Evolutionary conservation across 2,113 vertebrate genomes (phyloP).

Genomic region (Meles meles): DNA sequence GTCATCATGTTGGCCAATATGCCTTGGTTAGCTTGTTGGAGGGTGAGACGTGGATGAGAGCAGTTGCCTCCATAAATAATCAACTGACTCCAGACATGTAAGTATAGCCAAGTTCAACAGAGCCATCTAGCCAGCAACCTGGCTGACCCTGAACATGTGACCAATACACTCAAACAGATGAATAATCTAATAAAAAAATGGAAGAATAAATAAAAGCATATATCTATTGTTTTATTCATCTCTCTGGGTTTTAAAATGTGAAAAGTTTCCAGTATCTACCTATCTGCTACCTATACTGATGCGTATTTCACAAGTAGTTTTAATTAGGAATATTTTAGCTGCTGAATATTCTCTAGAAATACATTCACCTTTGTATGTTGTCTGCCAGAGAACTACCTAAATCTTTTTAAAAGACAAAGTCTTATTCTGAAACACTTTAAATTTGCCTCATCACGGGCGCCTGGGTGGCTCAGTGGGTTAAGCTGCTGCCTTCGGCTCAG

Average conservation of each 20-base stretch:
- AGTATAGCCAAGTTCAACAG: not conserved
- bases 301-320: not conserved
- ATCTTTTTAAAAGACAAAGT: slow-evolving; percentile 16
- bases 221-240: not conserved
- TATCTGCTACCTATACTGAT: not conserved
- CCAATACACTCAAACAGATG: not conserved
- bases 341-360: not conserved
- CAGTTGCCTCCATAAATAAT: not conserved
- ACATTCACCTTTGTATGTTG: not conserved
- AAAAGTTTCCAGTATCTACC: not conserved
- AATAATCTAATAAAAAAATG: not conserved
- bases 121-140: not conserved
- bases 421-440: slow-evolving; percentile 47
- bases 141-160: not conserved
- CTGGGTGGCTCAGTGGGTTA: no score
- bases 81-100: not conserved
- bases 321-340: not conserved
- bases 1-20: not conserved
- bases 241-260: slow-evolving; percentile 12
- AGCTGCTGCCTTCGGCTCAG: no score
- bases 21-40: not conserved
- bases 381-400: not conserved
- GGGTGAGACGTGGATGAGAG: not conserved
- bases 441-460: slow-evolving; percentile 45
- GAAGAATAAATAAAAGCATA: not conserved